phyloP scores from a whole-genome alignment of 2,113 vertebrate genomes.

The Etheostoma cragini region DNA sequence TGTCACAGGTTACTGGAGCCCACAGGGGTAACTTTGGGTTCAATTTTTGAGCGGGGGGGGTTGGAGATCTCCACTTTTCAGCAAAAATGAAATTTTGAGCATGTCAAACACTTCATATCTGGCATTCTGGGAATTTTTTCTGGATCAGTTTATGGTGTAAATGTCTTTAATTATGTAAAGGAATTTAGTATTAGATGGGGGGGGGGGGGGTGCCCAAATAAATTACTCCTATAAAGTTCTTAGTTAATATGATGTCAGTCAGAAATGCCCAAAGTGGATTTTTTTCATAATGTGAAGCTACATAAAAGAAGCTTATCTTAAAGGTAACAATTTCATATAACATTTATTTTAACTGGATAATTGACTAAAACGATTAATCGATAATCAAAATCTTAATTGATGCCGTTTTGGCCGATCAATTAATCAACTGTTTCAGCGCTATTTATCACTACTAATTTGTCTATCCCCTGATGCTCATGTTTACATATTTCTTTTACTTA shows the following conservation, averaged over 20 bases:
- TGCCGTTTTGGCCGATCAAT: neutral
- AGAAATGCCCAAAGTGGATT: neutral
- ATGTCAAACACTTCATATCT: too few relatives aligned
- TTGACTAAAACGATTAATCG: neutral
- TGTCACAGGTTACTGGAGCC: neutral
- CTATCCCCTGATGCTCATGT: slow-evolving; percentile 12
- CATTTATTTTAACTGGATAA: neutral
- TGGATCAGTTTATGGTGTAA: too few relatives aligned
- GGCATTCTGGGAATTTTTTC: too few relatives aligned
- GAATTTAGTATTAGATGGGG: too few relatives aligned
- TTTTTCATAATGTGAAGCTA: neutral
- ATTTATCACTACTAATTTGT: neutral
- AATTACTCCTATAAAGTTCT: neutral
- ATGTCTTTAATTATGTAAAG: too few relatives aligned
- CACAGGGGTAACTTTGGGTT: neutral
- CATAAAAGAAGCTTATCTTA: neutral
- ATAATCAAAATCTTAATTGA: neutral
- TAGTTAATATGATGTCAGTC: neutral
- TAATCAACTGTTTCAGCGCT: slow-evolving; percentile 5
- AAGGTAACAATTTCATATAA: neutral
- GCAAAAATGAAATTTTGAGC: too few relatives aligned
- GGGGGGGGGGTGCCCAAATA: too few relatives aligned
- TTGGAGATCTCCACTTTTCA: too few relatives aligned
- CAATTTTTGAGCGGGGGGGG: too few relatives aligned
- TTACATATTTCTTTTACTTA: slow-evolving; percentile 27